Evolutionary conservation across 2,797 vertebrate genomes (phyloP), one percentile per base, ranked within the genome.

Genomic region (Cirrhinus molitorella): DNA sequence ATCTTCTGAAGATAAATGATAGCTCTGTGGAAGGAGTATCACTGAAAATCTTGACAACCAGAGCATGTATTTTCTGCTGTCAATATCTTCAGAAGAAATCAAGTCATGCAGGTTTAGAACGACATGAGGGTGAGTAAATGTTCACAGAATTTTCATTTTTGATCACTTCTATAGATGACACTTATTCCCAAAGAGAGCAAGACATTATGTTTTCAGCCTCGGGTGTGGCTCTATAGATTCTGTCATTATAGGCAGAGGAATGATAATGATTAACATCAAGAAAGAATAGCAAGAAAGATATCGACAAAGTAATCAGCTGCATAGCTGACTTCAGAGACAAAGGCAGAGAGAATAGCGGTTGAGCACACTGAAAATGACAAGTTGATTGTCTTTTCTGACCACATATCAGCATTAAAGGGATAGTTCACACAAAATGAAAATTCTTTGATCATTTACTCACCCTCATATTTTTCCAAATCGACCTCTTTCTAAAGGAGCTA

Each of bases 231-330:
- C 12, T 40, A 67, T 67, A 17, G 45, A 74, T 65, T 82, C 21
- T 40, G 21, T 40, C 31, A 53, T 82, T 51, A 74, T 47, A 82
- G 45, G 9, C 13, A 45, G 45, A 75, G 59, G 43, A 71, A 57
- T 70, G 59, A 65, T 49, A 79, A 79, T 51, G 47, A 79, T 67
- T 67, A 67, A 65, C 19, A 66, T 51, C 16, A 79, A 65, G 25
- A 37, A 73, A 51, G 21, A 74, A 66, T n/a, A 21, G 13, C 28
- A 37, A 73, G 45, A 53, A 34, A 65, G 28, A 72, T 80, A 80
- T 80, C 2, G 79, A 81, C 72, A 19, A 72, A 80, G 51, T 80
- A 57, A 71, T 81, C 67, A 83, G 17, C 19, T 12, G 21, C 16
- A 76, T 21, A 68, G 21, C 9, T 28, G 72, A 59, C 34, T 51